These are phyloP conservation scores for Phaonia tiefii DNA, from an alignment of 2,888 invertebrate species.

Conservation along the genomic window DNA sequence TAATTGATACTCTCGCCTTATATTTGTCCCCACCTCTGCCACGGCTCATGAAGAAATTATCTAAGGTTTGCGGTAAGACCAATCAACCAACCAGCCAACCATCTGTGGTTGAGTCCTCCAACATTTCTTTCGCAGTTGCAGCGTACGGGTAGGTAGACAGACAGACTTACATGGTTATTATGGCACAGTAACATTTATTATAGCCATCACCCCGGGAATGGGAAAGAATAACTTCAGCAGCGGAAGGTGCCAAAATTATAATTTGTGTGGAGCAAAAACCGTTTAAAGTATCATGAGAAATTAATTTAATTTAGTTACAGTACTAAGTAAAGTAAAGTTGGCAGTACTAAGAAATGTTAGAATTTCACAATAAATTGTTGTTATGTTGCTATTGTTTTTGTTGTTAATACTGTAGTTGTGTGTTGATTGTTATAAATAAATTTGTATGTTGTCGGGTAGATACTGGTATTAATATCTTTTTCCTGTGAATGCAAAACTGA, in stretches of 20 bases:
- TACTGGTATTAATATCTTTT: constrained; percentile 23
- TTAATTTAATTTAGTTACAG: constrained; percentile 40
- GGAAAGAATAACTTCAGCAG: not conserved
- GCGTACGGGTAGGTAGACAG: not conserved
- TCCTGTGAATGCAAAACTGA: constrained; percentile 10
- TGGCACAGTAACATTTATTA: not conserved
- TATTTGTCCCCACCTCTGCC: not conserved
- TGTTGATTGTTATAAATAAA: constrained; percentile 13
- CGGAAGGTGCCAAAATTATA: constrained; percentile 50
- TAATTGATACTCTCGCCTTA: constrained; percentile 46
- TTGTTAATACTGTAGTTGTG: not conserved
- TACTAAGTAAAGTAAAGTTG: not conserved
- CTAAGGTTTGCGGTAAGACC: not conserved
- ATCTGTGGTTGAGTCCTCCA: not conserved
- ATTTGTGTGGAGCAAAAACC: constrained; percentile 4
- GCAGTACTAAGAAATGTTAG: not conserved
- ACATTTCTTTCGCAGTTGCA: not conserved
- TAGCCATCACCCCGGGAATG: too few species aligned
- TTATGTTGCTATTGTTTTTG: not conserved
- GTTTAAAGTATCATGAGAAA: constrained; percentile 20
- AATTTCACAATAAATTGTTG: constrained; percentile 22
- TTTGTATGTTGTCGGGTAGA: constrained; percentile 2
- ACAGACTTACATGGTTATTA: not conserved
- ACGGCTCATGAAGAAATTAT: too few species aligned
- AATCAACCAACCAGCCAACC: too few species aligned